Conservation (phyloP, 2,113 vertebrate species). For the Castor canadensis region DNA sequence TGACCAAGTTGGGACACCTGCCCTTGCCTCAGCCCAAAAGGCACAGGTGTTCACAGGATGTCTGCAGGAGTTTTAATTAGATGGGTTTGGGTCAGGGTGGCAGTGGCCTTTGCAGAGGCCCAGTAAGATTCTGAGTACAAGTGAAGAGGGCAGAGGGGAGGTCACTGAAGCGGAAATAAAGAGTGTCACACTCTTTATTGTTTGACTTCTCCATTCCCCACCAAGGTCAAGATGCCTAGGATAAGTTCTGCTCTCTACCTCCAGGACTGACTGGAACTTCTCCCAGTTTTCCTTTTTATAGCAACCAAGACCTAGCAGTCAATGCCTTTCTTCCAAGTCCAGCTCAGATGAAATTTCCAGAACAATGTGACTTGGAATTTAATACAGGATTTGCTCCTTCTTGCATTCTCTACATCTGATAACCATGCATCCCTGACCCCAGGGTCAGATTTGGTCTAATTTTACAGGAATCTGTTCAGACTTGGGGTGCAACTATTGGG, state of each 20-base stretch:
- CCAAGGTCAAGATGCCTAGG: background rate
- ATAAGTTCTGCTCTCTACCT: background rate
- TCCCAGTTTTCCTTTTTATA: background rate
- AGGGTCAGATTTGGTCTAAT: background rate
- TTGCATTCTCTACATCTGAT: background rate
- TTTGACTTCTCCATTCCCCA: background rate
- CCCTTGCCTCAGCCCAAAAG: background rate
- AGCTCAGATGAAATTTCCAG: background rate
- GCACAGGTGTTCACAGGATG: background rate
- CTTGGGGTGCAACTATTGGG: background rate
- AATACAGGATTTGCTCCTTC: conserved; percentile 6
- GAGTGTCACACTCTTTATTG: no score
- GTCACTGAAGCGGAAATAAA: rapidly evolving
- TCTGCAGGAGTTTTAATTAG: background rate
- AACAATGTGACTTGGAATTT: conserved; percentile 29
- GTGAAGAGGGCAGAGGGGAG: background rate
- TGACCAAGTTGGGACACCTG: background rate
- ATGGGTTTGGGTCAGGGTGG: background rate
- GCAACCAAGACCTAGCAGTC: background rate
- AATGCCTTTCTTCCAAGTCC: background rate
- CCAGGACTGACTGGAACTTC: background rate
- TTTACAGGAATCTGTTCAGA: background rate
- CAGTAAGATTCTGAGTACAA: background rate
- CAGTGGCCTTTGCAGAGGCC: background rate
- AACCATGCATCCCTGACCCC: background rate